phyloP scores from a whole-genome alignment of 30 jellyfish, hydroid and myxozoan species.

The Aurelia sp. region DNA sequence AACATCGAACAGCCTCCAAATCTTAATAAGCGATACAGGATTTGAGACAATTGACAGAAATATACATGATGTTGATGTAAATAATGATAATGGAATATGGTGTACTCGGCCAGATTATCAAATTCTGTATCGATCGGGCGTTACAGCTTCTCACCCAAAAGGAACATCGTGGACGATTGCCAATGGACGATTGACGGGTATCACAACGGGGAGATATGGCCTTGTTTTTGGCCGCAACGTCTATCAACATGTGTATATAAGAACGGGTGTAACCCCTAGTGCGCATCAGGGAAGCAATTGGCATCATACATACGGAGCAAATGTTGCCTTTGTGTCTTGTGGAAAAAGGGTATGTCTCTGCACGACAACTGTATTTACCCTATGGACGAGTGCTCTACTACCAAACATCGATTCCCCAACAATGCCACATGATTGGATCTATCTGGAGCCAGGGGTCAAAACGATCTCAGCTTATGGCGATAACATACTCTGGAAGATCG shows the following conservation, averaged over 20 bases:
- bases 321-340: too few species aligned
- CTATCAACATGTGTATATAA: not conserved
- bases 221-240: constrained; percentile 1
- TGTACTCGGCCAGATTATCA: not conserved
- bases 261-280: constrained; percentile 4
- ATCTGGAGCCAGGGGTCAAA: not conserved
- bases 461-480: constrained; percentile 16
- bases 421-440: not conserved
- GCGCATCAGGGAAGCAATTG: constrained; percentile 5
- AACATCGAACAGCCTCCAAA: not conserved
- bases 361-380: too few species aligned
- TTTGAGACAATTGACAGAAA: constrained; percentile 17
- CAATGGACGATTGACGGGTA: not conserved
- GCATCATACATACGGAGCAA: not conserved
- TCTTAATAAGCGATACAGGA: not conserved
- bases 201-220: constrained; percentile 31
- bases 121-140: constrained; percentile 3
- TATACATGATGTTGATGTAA: not conserved
- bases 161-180: constrained; percentile 13
- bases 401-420: too few species aligned
- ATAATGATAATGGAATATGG: constrained; percentile 1
- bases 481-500: constrained; percentile 28
- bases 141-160: constrained; percentile 17
- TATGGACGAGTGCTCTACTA: too few species aligned
- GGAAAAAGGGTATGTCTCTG: too few species aligned